phyloP scores from a whole-genome alignment of 2,797 vertebrate species.

The Eidolon dupreanum region DNA sequence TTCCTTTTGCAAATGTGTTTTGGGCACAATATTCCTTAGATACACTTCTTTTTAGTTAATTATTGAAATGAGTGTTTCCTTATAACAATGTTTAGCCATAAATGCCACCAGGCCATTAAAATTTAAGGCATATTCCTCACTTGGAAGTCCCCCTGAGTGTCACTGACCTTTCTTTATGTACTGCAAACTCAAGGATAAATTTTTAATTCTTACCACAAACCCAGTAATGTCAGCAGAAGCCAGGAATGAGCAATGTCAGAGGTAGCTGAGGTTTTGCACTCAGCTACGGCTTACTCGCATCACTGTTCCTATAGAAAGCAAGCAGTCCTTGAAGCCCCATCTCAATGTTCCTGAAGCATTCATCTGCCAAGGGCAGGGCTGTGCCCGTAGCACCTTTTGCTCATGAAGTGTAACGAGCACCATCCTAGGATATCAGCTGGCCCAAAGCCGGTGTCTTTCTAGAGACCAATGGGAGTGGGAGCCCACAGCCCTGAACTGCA shows the following conservation, averaged over 20 bases:
- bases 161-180: not conserved
- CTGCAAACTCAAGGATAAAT: not conserved
- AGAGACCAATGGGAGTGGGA: not conserved
- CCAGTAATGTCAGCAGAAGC: not conserved
- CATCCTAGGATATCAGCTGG: not conserved
- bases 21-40: not conserved
- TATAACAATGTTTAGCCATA: not conserved
- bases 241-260: not conserved
- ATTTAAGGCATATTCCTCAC: not conserved
- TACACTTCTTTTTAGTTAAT: not conserved
- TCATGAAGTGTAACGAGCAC: not conserved
- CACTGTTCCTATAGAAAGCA: not conserved
- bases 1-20: not conserved
- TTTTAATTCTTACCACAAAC: not conserved
- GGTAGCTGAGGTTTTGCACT: not conserved
- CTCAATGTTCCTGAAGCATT: not conserved
- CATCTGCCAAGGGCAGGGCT: not conserved
- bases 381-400: not conserved
- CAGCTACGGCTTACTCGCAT: not conserved
- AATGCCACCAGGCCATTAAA: not conserved
- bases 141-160: not conserved
- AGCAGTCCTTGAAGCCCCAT: not conserved
- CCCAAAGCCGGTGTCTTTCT: not conserved
- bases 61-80: slow-evolving; percentile 28
- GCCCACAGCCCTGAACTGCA: not conserved